Evolutionary conservation across 30 jellyfish, hydroid and myxozoan species (phyloP).

Genomic region (Turritopsis rubra): DNA sequence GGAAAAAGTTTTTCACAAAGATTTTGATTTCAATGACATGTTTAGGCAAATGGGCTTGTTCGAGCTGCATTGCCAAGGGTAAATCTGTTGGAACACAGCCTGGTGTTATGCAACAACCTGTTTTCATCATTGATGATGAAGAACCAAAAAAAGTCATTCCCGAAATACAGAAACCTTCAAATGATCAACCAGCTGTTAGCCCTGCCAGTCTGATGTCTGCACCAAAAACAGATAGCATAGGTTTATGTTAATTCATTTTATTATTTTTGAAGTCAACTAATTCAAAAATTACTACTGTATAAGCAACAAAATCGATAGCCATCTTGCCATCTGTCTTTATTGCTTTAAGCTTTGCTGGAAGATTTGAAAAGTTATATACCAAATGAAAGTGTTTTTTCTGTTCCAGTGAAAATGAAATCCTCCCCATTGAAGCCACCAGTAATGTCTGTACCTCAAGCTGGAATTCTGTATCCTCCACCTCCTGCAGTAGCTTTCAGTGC

Average conservation of each 20-base stretch:
- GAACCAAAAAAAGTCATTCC: not conserved
- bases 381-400: too few species aligned
- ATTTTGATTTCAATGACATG: too few species aligned
- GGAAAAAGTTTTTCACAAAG: not conserved
- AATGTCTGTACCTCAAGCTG: not conserved
- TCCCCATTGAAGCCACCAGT: not conserved
- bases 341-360: not conserved
- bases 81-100: slow-evolving; percentile 3
- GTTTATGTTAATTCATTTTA: not conserved
- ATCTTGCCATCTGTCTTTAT: too few species aligned
- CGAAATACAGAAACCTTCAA: not conserved
- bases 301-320: too few species aligned
- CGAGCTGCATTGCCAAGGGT: slow-evolving; percentile 33
- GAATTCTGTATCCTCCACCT: slow-evolving; percentile 1
- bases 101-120: slow-evolving; percentile 4
- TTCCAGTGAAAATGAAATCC: not conserved
- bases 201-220: too few species aligned
- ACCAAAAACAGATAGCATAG: not conserved
- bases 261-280: too few species aligned
- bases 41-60: slow-evolving; percentile 56
- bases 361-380: too few species aligned
- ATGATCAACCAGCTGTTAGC: not conserved
- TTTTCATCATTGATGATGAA: slow-evolving; percentile 26
- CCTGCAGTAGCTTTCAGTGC: not conserved
- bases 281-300: too few species aligned